Percentiles rank a stretch among this genome's conserved stretches.
phyloP scores from a whole-genome alignment of 2,113 vertebrate species.

The Saccopteryx bilineata region DNA sequence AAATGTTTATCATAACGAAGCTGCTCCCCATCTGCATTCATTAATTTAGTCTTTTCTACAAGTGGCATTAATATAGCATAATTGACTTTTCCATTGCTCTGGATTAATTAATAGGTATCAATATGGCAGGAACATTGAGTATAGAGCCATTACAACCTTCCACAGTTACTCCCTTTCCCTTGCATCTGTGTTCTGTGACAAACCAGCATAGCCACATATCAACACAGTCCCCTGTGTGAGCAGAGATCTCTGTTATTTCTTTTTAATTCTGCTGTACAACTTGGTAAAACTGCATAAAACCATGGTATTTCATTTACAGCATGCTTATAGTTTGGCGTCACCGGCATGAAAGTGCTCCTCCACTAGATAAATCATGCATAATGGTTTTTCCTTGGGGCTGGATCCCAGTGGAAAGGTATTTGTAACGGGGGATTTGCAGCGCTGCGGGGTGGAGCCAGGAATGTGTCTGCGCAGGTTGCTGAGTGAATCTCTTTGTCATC shows the following conservation, averaged over 20 bases:
- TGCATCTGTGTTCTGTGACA: not conserved
- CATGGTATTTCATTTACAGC: not conserved
- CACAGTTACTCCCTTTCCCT: not conserved
- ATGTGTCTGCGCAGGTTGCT: not conserved
- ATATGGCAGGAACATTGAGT: conserved; percentile 14
- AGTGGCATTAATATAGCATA: conserved; percentile 64
- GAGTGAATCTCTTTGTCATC: not conserved
- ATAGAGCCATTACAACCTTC: conserved; percentile 35
- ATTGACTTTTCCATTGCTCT: conserved; percentile 62
- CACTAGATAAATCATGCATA: not conserved
- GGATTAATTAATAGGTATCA: conserved; percentile 72
- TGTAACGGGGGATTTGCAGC: not conserved
- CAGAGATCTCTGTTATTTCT: no score
- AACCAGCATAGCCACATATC: accelerated
- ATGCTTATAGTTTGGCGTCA: not conserved
- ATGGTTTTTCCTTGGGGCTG: not conserved
- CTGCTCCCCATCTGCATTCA: conserved; percentile 32
- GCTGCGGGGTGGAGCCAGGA: not conserved
- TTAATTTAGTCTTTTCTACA: conserved; percentile 60
- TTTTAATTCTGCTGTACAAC: not conserved
- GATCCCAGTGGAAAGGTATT: not conserved
- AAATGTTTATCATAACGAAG: conserved; percentile 28
- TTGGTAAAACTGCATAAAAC: conserved; percentile 4
- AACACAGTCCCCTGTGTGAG: not conserved
- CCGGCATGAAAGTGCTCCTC: not conserved